Evolutionary conservation across 2,113 vertebrate genomes (phyloP).

Genomic region (Etheostoma cragini): DNA sequence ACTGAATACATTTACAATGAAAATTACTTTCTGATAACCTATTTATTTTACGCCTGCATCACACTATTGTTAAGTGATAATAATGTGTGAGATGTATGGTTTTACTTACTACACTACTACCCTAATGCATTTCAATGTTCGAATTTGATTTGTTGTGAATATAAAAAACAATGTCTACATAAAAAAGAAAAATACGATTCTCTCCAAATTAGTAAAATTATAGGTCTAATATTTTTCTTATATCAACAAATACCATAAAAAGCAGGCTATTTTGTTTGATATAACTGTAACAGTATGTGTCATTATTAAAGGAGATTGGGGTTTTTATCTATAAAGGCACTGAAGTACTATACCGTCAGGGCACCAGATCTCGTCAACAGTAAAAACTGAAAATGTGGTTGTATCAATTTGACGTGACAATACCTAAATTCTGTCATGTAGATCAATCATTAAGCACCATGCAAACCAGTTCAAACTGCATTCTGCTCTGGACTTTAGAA

Average conservation of each 20-base stretch:
- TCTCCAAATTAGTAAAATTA: background rate
- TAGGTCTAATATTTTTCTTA: background rate
- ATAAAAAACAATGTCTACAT: background rate
- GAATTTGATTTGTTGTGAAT: background rate
- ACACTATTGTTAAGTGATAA: background rate
- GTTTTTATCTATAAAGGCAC: too few relatives aligned
- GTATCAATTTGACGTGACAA: too few relatives aligned
- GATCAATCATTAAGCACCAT: too few relatives aligned
- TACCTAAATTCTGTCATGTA: too few relatives aligned
- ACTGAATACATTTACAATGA: constrained; percentile 4
- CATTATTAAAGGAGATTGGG: too few relatives aligned
- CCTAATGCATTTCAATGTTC: background rate
- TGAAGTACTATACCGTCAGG: too few relatives aligned
- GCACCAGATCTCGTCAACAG: too few relatives aligned
- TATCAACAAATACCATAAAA: background rate
- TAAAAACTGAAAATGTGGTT: too few relatives aligned
- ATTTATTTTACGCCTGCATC: background rate
- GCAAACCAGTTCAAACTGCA: too few relatives aligned
- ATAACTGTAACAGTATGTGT: too few relatives aligned
- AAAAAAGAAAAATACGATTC: background rate
- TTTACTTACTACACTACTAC: background rate
- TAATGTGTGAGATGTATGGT: background rate
- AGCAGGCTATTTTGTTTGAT: background rate
- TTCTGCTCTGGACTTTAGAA: too few relatives aligned
- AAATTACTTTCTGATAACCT: background rate